Conservation (phyloP, 1,140 invertebrate genomes). For the Platyscapa corneri region DNA sequence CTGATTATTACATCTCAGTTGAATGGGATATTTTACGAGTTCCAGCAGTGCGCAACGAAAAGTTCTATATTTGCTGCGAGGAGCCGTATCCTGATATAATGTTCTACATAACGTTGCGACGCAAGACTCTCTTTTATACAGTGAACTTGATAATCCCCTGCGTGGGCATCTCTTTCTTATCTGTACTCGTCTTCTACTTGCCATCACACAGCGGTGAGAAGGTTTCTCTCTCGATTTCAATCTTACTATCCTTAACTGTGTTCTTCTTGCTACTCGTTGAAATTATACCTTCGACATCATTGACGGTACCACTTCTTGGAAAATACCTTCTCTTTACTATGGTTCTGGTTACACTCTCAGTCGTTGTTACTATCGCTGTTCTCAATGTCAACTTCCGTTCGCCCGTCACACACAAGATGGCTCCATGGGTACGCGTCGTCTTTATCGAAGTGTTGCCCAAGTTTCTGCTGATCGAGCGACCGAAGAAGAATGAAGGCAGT, state of each 20-base stretch:
- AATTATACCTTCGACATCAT: constrained; percentile 99
- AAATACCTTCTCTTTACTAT: constrained; percentile 99
- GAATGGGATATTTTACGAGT: constrained; percentile 98
- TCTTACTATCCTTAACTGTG: constrained; percentile 97
- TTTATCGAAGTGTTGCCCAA: constrained; percentile 93
- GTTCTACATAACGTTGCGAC: constrained; percentile 96
- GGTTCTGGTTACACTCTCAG: constrained; percentile 98
- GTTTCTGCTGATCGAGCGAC: constrained; percentile 88
- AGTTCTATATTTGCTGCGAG: constrained; percentile 92
- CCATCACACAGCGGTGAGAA: constrained; percentile 99
- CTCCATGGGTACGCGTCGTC: constrained; percentile 90
- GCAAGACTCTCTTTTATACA: constrained; percentile 98
- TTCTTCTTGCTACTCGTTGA: constrained; percentile 98
- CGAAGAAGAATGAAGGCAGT: constrained; percentile 82
- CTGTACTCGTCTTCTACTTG: constrained; percentile 98
- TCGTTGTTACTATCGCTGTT: constrained; percentile 98
- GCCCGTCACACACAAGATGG: constrained; percentile 96
- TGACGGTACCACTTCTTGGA: constrained; percentile 97
- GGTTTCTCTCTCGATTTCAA: constrained; percentile 97
- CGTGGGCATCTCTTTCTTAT: constrained; percentile 97
- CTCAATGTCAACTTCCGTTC: constrained; percentile 99
- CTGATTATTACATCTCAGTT: constrained; percentile 96
- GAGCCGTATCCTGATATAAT: constrained; percentile 97
- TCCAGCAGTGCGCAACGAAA: constrained; percentile 89
- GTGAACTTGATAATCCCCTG: constrained; percentile 97